Evolutionary conservation across 2,888 invertebrate genomes (phyloP).

Genomic region (Agriopis marginaria): DNA sequence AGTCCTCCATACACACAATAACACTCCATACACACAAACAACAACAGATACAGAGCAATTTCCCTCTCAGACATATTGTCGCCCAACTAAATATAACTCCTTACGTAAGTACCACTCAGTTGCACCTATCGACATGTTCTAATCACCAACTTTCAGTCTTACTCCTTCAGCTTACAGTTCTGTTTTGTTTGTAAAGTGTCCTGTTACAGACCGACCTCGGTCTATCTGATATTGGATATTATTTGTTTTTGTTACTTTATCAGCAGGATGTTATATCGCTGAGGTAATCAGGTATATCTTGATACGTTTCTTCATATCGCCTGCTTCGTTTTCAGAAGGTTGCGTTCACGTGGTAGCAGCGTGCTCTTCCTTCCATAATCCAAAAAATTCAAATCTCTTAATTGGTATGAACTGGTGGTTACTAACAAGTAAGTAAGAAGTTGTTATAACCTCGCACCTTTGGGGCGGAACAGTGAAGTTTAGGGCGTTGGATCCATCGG

Average conservation of each 20-base stretch:
- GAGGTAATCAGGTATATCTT: constrained; percentile 40
- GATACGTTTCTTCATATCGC: constrained; percentile 21
- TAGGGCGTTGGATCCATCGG: no score
- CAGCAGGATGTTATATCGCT: constrained; percentile 41
- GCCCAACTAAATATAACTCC: constrained; percentile 57
- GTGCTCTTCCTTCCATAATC: constrained; percentile 9
- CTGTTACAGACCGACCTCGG: constrained; percentile 30
- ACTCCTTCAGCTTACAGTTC: constrained; percentile 12
- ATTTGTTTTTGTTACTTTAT: constrained; percentile 39
- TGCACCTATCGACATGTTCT: constrained; percentile 39
- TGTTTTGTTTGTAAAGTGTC: constrained; percentile 5
- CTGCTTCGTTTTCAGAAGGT: constrained; percentile 21
- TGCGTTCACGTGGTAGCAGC: constrained; percentile 10
- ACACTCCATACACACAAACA: constrained; percentile 22
- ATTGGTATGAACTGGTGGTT: not conserved
- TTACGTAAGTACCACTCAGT: constrained; percentile 49
- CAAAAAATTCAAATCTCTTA: not conserved
- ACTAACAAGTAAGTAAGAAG: no score
- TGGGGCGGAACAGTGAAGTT: no score
- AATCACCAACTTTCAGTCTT: constrained; percentile 20
- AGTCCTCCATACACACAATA: constrained; percentile 20
- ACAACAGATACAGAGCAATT: constrained; percentile 27
- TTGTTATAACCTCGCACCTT: no score
- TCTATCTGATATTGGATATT: constrained; percentile 35
- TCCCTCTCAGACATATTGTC: constrained; percentile 54